A percentile compares a stretch with the other conserved stretches of the same genome.
phyloP scores from a whole-genome alignment of 2,888 invertebrate species.

The Chrysolina oricalcia region DNA sequence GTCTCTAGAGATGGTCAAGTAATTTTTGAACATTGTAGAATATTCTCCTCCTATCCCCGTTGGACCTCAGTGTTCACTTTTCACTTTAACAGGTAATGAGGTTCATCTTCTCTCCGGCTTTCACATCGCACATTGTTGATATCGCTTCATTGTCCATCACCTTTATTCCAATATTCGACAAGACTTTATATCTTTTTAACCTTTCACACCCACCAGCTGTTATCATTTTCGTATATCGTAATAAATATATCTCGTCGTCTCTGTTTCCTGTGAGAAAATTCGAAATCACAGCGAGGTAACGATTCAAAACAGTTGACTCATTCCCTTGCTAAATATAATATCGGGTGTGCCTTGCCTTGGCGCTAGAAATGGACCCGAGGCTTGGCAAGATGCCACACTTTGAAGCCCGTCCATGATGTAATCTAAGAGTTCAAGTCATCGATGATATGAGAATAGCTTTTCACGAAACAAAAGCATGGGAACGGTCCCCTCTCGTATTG shows the following conservation, averaged over 20 bases:
- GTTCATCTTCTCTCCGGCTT: no score
- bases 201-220: conserved; percentile 30
- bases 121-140: no score
- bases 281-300: conserved; percentile 34
- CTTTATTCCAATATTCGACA: not conserved
- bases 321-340: conserved; percentile 61
- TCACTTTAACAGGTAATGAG: not conserved
- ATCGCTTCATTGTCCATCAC: not conserved
- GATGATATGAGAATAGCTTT: conserved; percentile 33
- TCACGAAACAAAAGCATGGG: conserved; percentile 22
- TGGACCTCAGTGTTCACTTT: not conserved
- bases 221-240: conserved; percentile 28
- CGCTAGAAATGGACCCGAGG: conserved; percentile 58
- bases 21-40: no score
- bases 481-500: conserved; percentile 9
- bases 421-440: conserved; percentile 38
- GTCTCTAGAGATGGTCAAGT: no score
- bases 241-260: conserved; percentile 32
- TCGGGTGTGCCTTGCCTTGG: conserved; percentile 57
- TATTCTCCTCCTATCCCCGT: no score
- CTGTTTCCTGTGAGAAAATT: conserved; percentile 44
- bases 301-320: conserved; percentile 52
- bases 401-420: conserved; percentile 40
- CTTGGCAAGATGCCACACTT: conserved; percentile 60
- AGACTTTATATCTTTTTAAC: conserved; percentile 15